Percentiles rank a stretch among this genome's conserved stretches.
phyloP scores from a whole-genome alignment of 2,797 vertebrate species.

The Macropus fuliginosus region DNA sequence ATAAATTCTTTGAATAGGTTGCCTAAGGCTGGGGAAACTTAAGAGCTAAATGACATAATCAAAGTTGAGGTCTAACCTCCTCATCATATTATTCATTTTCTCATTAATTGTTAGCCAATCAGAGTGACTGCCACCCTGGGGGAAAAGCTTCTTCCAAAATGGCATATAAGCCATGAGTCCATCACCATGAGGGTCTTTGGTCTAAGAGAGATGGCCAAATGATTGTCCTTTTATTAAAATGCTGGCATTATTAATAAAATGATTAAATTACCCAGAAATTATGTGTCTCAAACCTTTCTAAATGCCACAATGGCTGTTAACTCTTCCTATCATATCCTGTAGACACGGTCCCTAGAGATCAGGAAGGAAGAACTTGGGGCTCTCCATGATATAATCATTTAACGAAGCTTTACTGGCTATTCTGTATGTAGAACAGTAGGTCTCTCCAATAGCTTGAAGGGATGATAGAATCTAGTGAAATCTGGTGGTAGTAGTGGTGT shows the following conservation, averaged over 20 bases:
- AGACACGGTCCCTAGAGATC: neutral
- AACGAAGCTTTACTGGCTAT: neutral
- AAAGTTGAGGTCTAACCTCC: no score
- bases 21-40: no score
- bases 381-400: neutral
- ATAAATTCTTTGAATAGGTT: no score
- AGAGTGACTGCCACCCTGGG: neutral
- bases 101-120: neutral
- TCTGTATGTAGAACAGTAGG: neutral
- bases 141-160: neutral
- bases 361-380: neutral
- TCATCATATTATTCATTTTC: neutral
- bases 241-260: neutral
- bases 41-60: no score
- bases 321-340: neutral
- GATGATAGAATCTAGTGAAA: neutral
- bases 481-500: neutral
- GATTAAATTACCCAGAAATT: neutral
- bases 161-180: neutral
- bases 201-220: neutral
- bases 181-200: neutral
- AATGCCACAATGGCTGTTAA: neutral
- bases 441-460: neutral
- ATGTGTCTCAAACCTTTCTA: neutral
- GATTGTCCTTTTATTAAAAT: no score